Conservation (phyloP, 2,113 vertebrate species). For the Hippoglossus stenolepis region DNA sequence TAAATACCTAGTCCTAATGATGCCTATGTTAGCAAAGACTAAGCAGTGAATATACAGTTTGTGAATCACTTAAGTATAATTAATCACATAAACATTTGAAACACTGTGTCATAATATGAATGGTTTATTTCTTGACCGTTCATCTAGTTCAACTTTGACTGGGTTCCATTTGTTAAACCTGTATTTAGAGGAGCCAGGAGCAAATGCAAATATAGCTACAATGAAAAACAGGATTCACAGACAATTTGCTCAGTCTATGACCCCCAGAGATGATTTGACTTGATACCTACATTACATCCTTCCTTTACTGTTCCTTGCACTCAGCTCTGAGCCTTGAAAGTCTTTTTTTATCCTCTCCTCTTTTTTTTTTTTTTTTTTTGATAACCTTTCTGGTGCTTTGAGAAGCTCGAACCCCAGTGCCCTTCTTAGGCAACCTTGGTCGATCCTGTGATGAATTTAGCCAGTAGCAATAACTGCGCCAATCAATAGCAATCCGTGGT, state of each 20-base stretch:
- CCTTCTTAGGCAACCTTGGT: conserved; percentile 69
- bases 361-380: background rate
- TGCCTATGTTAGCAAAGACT: background rate
- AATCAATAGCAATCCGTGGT: conserved; percentile 78
- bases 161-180: background rate
- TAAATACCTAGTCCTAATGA: background rate
- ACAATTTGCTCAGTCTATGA: conserved; percentile 39
- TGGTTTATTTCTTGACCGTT: background rate
- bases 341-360: conserved; percentile 6
- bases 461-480: conserved; percentile 73
- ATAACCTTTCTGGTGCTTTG: conserved; percentile 72
- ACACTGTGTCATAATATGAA: background rate
- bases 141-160: conserved; percentile 16
- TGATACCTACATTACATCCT: conserved; percentile 46
- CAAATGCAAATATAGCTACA: conserved; percentile 26
- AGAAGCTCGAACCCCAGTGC: conserved; percentile 67
- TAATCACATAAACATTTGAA: background rate
- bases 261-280: conserved; percentile 8
- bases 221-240: conserved; percentile 4
- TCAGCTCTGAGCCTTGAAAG: conserved; percentile 49
- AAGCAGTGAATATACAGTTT: background rate
- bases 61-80: background rate
- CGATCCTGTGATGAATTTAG: conserved; percentile 79
- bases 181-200: conserved; percentile 17
- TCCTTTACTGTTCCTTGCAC: conserved; percentile 34